phyloP scores from a whole-genome alignment of 2,888 invertebrate genomes.

The Torymus aiolomorphi region DNA sequence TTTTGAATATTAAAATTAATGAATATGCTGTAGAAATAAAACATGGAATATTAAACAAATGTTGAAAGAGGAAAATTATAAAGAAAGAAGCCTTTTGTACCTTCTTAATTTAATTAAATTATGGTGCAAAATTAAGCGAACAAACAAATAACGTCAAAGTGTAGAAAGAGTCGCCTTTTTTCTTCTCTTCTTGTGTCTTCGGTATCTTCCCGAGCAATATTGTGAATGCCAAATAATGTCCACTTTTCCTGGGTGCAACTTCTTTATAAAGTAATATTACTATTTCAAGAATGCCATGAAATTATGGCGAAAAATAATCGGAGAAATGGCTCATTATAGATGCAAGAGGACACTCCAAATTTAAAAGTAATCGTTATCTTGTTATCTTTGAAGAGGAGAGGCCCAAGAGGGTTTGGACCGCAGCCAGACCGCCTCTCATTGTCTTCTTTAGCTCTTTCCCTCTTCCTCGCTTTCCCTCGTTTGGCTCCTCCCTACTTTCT shows the following conservation, averaged over 20 bases:
- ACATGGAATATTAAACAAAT: no score
- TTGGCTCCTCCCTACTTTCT: slow-evolving; percentile 33
- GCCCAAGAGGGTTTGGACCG: slow-evolving; percentile 35
- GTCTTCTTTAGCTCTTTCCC: slow-evolving; percentile 46
- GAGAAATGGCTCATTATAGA: slow-evolving; percentile 48
- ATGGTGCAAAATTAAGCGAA: no score
- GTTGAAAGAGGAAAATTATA: no score
- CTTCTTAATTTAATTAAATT: no score
- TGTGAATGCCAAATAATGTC: not conserved
- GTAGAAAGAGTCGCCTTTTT: not conserved
- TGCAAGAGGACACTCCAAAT: slow-evolving; percentile 58
- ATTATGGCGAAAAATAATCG: slow-evolving; percentile 27
- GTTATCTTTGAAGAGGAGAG: slow-evolving; percentile 57
- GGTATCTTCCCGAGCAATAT: no score
- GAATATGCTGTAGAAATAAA: no score
- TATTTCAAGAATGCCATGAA: slow-evolving; percentile 31
- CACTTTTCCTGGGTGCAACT: not conserved
- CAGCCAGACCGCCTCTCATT: slow-evolving; percentile 55
- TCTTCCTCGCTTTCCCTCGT: no score
- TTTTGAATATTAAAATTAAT: no score
- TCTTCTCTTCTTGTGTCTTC: not conserved
- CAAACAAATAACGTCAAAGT: no score
- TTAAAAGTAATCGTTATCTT: slow-evolving; percentile 62
- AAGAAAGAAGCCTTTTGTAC: no score
- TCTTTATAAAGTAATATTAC: slow-evolving; percentile 25